Evolutionary conservation across 2,888 invertebrate genomes (phyloP), one percentile per base, ranked within the genome.

Genomic region (Auanema freiburgensis): DNA sequence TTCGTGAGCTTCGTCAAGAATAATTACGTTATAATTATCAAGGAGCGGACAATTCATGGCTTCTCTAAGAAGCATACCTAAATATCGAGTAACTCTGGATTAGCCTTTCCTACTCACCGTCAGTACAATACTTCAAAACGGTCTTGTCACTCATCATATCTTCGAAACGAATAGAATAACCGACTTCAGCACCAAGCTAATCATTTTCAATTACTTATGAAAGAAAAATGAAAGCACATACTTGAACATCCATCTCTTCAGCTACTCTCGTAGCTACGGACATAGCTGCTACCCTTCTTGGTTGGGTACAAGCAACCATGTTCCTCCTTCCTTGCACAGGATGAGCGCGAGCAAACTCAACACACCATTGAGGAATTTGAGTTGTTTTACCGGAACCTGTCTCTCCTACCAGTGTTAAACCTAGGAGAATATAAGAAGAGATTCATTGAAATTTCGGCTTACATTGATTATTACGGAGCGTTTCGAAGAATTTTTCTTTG

Each of bases 301-400:
- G 96, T 84, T 95, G 95, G 0, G 98, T 98, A 85, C 97, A 98
- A 6, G 95, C 93, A 0, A 97, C 96, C 3, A 89, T 91, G 83
- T 90, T 90, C 4, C 59, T 14, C 41, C 60, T 65, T 43, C 65
- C 65, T 16, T 25, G 54, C 12, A n/a, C 33, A 40, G 21, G 25
- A 21, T 14, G 57, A 49, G 23, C 49, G 23, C 52, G 56, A 12
- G 66, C 78, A 58, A 67, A 76, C 18, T 76, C 78, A 23, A 69
- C 73, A 51, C 76, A 76, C 71, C 63, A 63, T 21, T 63, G 98
- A 0, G 98, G 98, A 80, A 98, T 98, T 87, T 88, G 98, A 12
- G 98, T 98, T 0, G 98, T 98, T 87, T 99, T 99, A 0, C 98
- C 98, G 1, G 95, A 96, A n/a, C 98, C 98, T 0, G 96, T 98